Evolutionary conservation across 1,140 invertebrate genomes (phyloP).

Genomic region (Halotydeus destructor): DNA sequence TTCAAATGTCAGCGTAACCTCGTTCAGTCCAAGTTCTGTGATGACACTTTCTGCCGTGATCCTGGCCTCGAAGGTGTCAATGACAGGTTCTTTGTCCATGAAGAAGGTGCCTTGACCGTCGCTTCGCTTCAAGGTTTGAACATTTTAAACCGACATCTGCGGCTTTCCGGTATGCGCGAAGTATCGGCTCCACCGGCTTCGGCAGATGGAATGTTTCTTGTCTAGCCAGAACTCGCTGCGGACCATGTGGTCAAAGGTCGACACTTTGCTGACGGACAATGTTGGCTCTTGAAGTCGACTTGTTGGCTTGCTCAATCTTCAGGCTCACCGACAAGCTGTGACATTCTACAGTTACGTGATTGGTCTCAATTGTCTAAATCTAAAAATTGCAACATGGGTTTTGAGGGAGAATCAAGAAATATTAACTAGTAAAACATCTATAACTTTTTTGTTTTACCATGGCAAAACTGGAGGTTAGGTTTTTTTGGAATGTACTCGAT

Average conservation of each 20-base stretch:
- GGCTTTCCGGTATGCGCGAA: slow-evolving; percentile 1
- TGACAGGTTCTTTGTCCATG: slow-evolving; percentile 11
- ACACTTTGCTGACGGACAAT: background rate
- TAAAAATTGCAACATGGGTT: too few relatives aligned
- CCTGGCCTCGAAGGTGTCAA: background rate
- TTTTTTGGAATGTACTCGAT: too few relatives aligned
- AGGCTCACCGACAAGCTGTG: background rate
- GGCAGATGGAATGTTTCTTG: background rate
- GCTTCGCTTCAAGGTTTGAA: slow-evolving; percentile 13
- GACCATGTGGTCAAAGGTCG: background rate
- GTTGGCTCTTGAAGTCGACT: background rate
- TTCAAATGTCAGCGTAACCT: slow-evolving; percentile 36
- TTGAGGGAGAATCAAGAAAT: too few relatives aligned
- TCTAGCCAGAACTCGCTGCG: background rate
- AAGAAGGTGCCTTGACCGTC: slow-evolving; percentile 22
- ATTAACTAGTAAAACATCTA: too few relatives aligned
- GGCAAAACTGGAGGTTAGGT: too few relatives aligned
- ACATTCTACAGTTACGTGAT: background rate
- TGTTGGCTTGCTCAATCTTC: background rate
- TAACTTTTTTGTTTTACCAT: too few relatives aligned
- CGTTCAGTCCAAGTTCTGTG: slow-evolving; percentile 47
- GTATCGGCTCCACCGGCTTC: background rate
- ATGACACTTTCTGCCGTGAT: slow-evolving; percentile 32
- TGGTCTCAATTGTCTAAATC: too few relatives aligned
- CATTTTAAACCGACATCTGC: slow-evolving; percentile 4